Evolutionary conservation across 2,888 invertebrate genomes (phyloP), one percentile per base, ranked within the genome.

Genomic region (Caenorhabditis macrosperma): DNA sequence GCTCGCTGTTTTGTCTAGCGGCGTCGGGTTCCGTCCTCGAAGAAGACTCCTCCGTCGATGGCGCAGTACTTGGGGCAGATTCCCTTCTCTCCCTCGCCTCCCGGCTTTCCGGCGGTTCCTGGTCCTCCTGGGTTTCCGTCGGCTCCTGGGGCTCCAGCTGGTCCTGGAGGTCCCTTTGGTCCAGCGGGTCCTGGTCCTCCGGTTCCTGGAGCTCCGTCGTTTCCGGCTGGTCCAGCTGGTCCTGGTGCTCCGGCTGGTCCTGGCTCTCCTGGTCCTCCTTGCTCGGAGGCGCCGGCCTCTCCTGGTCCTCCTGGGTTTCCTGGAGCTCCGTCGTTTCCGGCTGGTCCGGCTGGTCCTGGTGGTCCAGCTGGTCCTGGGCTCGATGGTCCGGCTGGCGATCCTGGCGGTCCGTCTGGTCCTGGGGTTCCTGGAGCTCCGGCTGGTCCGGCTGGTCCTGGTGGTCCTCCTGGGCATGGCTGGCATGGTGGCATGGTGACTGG

Each of bases 1-100:
- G 55, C 68, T 55, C 61, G 68, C 67, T 64, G 46, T 15, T 33
- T 33, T 44, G 59, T 54, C 67, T 78, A 78, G 63, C 76, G 76
- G 64, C 81, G 77, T 61, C 83, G 78, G 60, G 81, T 85, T 78
- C 86, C 86, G 75, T 85, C 85, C 66, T 84, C 86, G 83, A 86
- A 85, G 85, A 85, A 85, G 76, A 85, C 85, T 78, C 85, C 85
- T 66, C 85, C 85, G 63, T 85, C 85, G 78, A 81, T 79, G 69
- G 87, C 82, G 78, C 86, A 86, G 66, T 86, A 77, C 71, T 79
- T 82, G 68, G 85, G 85, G 72, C 85, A 85, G 66, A 83, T 82
- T 60, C 85, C 85, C 68, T 81, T 82, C 71, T 85, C 82, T 60
- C 85, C 85, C 30, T 71, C 74, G 55, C 63, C 74, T 60, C 82